Base-by-base conservation (phyloP, 2,888 invertebrate species). In the Ectemnius cavifrons region DNA sequence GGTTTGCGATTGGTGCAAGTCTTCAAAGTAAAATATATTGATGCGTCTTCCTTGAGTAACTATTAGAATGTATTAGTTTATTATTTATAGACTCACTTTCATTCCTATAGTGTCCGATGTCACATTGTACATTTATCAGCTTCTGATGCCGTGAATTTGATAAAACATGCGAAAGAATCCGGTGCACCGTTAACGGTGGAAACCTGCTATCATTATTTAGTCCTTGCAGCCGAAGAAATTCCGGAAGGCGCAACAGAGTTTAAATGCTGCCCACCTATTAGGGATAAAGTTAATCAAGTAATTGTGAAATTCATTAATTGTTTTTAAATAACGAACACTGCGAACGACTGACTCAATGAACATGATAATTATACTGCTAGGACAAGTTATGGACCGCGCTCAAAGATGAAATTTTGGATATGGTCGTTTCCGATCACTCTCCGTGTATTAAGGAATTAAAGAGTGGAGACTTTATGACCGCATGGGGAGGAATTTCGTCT, bases 401-500 rank as follows among this genome's bases (percentile, higher is more conserved):
- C 49, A 86, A 92, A 77, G 91, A 91, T 52, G 93, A 93, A 46
- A 91, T 92, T 61, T 88, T 95, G 63, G 80, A 83, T 57, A 75
- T 82, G 86, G 79, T 88, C 13, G 85, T 86, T 8, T 88, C 88
- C 4, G 87, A 88, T 71, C 88, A 88, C 67, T 88, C 88, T 18
- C 88, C 87, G 0, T 78, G 91, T 83, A 77, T 87, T 0, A 84
- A 85, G 14, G 81, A 88, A 18, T 75, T 90, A 2, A 86, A 86
- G 64, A 91, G 92, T 61, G 93, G 93, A 37, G 92, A 95, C 84
- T 95, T 95, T 84, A 86, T 95, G 72, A 92, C 93, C 80, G 95
- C 95, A 37, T 95, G 95, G 95, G 95, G 95, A 45, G 95, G 95
- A 61, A 94, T 96, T 73, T 94, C 95, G 0, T 95, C 95, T 0